Evolutionary conservation across 1,140 invertebrate species (phyloP).

Genomic region (Calephelis nemesis): DNA sequence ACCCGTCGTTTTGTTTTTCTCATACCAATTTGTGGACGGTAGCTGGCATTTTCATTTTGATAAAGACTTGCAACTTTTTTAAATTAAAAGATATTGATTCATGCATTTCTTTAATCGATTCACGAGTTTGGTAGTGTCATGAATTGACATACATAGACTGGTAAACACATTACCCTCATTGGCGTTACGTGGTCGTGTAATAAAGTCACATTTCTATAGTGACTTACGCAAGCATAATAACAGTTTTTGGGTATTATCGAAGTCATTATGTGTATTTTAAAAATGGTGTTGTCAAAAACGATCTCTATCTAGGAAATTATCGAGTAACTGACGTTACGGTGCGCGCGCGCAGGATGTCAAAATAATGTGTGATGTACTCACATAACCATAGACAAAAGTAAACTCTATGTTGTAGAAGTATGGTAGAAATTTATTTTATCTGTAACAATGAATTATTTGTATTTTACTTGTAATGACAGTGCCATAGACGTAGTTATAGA

Average conservation of each 20-base stretch:
- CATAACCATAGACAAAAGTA: constrained; percentile 12
- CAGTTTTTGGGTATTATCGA: constrained; percentile 9
- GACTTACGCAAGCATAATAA: constrained; percentile 9
- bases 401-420: constrained; percentile 27
- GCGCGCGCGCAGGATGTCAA: constrained; percentile 69
- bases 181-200: too few relatives aligned
- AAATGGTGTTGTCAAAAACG: constrained; percentile 58
- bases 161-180: too few relatives aligned
- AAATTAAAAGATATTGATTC: too few relatives aligned
- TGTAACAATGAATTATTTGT: constrained; percentile 5
- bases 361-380: constrained; percentile 42
- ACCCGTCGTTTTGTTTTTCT: too few relatives aligned
- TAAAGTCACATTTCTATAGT: neutral
- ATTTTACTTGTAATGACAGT: constrained; percentile 2
- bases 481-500: neutral
- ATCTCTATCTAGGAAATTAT: constrained; percentile 69
- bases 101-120: too few relatives aligned
- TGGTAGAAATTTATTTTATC: neutral
- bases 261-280: constrained; percentile 21
- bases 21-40: too few relatives aligned
- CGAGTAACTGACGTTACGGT: constrained; percentile 69
- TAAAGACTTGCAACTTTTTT: too few relatives aligned
- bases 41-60: too few relatives aligned
- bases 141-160: too few relatives aligned
- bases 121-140: too few relatives aligned